Evolutionary conservation across 2,113 vertebrate genomes (phyloP).

Genomic region (Scolopax mira): DNA sequence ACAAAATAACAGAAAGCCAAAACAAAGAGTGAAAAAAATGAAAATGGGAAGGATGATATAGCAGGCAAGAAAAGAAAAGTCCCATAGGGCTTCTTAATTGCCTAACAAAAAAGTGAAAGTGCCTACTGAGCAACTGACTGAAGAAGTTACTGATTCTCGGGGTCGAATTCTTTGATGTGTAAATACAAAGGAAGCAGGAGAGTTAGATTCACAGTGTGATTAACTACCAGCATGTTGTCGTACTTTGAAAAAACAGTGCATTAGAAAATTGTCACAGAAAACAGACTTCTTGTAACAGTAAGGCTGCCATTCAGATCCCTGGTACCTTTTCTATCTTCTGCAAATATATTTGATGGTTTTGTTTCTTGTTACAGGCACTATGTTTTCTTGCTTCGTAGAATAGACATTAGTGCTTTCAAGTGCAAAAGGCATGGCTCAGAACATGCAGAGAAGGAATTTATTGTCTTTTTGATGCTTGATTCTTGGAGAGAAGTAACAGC

Average conservation of each 20-base stretch:
- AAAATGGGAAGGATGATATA: background rate
- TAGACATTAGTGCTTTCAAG: background rate
- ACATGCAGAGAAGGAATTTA: background rate
- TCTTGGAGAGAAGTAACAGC: background rate
- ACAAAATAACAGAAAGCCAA: background rate
- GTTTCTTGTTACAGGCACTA: background rate
- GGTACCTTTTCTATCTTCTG: background rate
- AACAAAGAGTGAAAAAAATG: background rate
- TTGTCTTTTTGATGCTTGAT: background rate
- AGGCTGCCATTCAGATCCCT: background rate
- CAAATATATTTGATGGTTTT: background rate
- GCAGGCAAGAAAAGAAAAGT: background rate
- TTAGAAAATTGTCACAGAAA: background rate
- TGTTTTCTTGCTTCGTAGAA: background rate
- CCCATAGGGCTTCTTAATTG: background rate
- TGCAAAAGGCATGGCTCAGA: background rate
- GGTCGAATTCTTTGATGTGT: background rate
- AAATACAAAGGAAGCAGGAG: background rate
- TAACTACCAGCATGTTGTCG: background rate
- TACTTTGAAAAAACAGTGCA: background rate
- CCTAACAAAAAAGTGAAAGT: background rate
- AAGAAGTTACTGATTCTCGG: background rate
- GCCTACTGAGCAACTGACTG: background rate
- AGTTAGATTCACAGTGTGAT: background rate
- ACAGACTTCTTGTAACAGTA: background rate